Evolutionary conservation across 2,113 vertebrate genomes (phyloP), one percentile per base, ranked within the genome.

Genomic region (Oreochromis spilurus): DNA sequence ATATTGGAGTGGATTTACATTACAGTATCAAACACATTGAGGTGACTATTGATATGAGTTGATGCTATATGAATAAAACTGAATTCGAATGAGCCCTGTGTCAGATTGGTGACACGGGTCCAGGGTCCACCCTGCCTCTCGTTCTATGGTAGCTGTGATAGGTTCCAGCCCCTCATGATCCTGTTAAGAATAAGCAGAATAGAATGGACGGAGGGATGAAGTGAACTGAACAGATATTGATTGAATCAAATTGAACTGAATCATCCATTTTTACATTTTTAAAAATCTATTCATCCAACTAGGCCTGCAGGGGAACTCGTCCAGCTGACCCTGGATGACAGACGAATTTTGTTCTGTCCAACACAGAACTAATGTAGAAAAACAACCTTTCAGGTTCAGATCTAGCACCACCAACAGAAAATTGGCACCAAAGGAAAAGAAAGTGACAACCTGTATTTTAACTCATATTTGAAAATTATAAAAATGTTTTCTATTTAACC

Each of bases 181-280:
- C 31, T 36, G 58, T 62, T 62, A 62, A 62, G 31, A 62, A 62
- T 36, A 36, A 62, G 29, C 5, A 0, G 0, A 34, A 34, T 10
- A 19, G 29, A 62, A 65, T n/a, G 17, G 31, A 34, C 1, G 1
- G 21, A 0, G 12, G 54, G 11, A 58, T 62, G 31, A 62, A 36
- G 4, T 36, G 2, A 65, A 65, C 17, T 36, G 17, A 65, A 0
- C 9, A 2, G 9, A 36, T 5, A 65, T 36, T 0, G 36, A n/a
- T 1, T 4, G 5, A 65, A 3, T n/a, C 31, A 36, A 5, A 65
- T 65, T 36, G 10, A 65, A 36, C 17, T 7, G 58, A 62, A 36
- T n/a, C 17, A 62, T 65, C 31, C 60, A 65, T 36, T 65, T 65
- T 34, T 36, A 12, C 4, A 0, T 65, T 65, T 65, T 65, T 65